phyloP scores from a whole-genome alignment of 2,797 vertebrate species.

The Capromys pilorides region DNA sequence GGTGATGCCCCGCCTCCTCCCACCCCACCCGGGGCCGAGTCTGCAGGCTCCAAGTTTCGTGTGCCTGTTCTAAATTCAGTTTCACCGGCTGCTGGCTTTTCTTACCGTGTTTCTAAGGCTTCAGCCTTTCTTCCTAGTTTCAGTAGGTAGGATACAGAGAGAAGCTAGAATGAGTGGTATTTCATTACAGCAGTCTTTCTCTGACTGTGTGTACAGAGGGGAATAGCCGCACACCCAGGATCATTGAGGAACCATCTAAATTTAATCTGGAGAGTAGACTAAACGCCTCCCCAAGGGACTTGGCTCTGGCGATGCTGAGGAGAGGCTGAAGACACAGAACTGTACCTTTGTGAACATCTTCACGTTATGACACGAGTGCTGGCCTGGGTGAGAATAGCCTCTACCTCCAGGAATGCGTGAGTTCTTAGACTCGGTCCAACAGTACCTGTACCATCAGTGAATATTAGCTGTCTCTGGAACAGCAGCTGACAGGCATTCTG shows the following conservation, averaged over 20 bases:
- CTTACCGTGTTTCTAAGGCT: background rate
- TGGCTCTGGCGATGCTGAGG: background rate
- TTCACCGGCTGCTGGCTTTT: background rate
- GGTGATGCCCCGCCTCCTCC: background rate
- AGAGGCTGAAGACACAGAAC: background rate
- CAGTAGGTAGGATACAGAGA: background rate
- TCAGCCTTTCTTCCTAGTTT: background rate
- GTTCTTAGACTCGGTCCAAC: background rate
- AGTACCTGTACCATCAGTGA: background rate
- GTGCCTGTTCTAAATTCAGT: background rate
- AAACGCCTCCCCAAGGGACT: background rate
- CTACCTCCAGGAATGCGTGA: background rate
- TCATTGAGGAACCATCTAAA: background rate
- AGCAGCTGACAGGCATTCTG: background rate
- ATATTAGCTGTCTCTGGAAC: background rate
- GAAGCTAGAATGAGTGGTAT: background rate
- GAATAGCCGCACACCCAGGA: background rate
- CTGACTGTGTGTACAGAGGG: conserved; percentile 34
- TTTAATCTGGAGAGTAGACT: conserved; percentile 3
- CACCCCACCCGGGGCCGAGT: background rate
- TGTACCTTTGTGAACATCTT: background rate
- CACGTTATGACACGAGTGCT: background rate
- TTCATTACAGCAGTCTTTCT: background rate
- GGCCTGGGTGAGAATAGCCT: background rate
- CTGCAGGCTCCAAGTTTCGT: background rate